Evolutionary conservation across 1,140 invertebrate genomes (phyloP), one percentile per base, ranked within the genome.

Genomic region (Drosophila albomicans): DNA sequence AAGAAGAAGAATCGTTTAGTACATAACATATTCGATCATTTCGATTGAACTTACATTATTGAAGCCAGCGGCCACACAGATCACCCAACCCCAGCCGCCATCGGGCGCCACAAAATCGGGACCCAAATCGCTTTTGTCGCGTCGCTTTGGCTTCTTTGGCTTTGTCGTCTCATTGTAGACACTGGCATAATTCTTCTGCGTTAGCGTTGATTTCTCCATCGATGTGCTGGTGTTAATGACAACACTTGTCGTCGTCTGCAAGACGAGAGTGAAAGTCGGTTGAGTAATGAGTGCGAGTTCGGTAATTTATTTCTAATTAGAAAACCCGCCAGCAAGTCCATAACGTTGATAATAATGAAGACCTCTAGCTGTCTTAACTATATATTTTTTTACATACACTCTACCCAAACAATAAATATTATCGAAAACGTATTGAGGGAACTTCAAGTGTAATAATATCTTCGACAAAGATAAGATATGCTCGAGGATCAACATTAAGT

Each of bases 1-100:
- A 38, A 38, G 35, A 13, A 43, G 41, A 43, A 43, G 11, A 13
- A 11, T n/a, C 11, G n/a, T 43, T 38, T 38, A 38, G 35, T 43
- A 38, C 35, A 38, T 38, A 10, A 38, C 35, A 3, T 25, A 25
- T 38, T 38, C 10, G 1, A 38, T 7, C 7, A 38, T 38, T 10
- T 58, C 1, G 8, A 38, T 25, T 0, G 20, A 25, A 25, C 91
- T 84, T 43, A 92, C 91, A 56, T 92, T 92, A 56, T 75, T 88
- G 0, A 89, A 11, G 11, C 92, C 92, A 0, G 91, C 89, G n/a
- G 92, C 91, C 13, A 92, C 11, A 65, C 91, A 92, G 6, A 92
- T 82, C 5, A 91, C 76, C 92, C 92, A 92, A 13, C 91, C 90
- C 91, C 91, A 92, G 15, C 91, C 91, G 11, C 91, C 92, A 70